These are phyloP conservation scores for Brachymystax lenok DNA, from an alignment of 2,797 vertebrate genomes.

Conservation along the genomic window DNA sequence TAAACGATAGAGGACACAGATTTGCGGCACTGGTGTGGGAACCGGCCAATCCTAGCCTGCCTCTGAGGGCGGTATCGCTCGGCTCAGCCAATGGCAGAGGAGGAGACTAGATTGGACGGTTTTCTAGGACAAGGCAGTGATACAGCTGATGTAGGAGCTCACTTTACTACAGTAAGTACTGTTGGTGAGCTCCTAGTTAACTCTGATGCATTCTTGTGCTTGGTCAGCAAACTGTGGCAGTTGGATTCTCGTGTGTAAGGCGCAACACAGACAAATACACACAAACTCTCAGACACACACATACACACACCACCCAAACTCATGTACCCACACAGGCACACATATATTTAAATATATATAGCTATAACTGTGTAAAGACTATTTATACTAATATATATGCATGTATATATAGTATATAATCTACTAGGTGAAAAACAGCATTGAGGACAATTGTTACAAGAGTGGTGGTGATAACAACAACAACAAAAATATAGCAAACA, in stretches of 20 bases:
- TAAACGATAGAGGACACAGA: slow-evolving; percentile 24
- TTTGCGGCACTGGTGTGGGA: slow-evolving; percentile 42
- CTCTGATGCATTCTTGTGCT: slow-evolving; percentile 53
- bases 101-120: slow-evolving; percentile 19
- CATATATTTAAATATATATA: slow-evolving; percentile 19
- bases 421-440: slow-evolving; percentile 45
- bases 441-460: slow-evolving; percentile 38
- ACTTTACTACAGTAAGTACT: slow-evolving; percentile 25
- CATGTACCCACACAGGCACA: slow-evolving; percentile 39
- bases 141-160: slow-evolving; percentile 64
- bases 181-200: slow-evolving; percentile 47
- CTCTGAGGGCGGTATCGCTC: slow-evolving; percentile 39
- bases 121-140: slow-evolving; percentile 71
- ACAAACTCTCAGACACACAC: slow-evolving; percentile 43
- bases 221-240: slow-evolving; percentile 53
- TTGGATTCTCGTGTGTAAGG: slow-evolving; percentile 68
- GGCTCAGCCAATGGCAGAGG: slow-evolving; percentile 38
- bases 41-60: slow-evolving; percentile 49
- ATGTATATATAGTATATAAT: slow-evolving; percentile 39
- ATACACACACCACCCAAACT: slow-evolving; percentile 16
- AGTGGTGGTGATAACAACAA: slow-evolving; percentile 16
- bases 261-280: slow-evolving; percentile 35
- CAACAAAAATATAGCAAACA: slow-evolving; percentile 42
- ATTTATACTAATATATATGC: slow-evolving; percentile 41
- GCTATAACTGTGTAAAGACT: slow-evolving; percentile 45